phyloP scores from a whole-genome alignment of 2,888 invertebrate species.

The Buathra laborator region DNA sequence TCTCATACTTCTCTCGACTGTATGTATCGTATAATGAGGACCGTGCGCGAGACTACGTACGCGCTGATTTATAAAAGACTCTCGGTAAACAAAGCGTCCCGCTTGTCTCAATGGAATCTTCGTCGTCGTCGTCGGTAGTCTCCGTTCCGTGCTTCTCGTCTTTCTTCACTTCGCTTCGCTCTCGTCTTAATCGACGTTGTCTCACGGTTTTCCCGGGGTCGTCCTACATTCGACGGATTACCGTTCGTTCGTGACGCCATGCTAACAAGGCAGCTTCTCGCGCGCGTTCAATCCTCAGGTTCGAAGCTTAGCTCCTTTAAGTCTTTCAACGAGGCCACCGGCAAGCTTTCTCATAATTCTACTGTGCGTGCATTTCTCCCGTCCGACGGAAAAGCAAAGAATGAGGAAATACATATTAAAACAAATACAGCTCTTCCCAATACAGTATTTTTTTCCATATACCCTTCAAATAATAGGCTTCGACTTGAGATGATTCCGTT shows the following conservation, averaged over 20 bases:
- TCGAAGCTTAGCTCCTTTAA: slow-evolving; percentile 53
- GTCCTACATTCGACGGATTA: slow-evolving; percentile 49
- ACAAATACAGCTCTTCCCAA: not conserved
- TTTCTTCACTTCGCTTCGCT: slow-evolving; percentile 13
- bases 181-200: slow-evolving; percentile 23
- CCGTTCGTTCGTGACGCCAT: slow-evolving; percentile 66
- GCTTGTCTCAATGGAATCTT: slow-evolving; percentile 25
- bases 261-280: slow-evolving; percentile 63
- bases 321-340: slow-evolving; percentile 27
- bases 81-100: slow-evolving; percentile 41
- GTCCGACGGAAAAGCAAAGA: not conserved
- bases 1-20: slow-evolving; percentile 10
- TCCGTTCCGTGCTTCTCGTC: not conserved
- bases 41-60: slow-evolving; percentile 39
- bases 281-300: slow-evolving; percentile 52
- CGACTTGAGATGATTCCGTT: not conserved
- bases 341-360: slow-evolving; percentile 3
- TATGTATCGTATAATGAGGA: slow-evolving; percentile 25
- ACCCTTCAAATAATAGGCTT: not conserved
- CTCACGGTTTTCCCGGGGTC: slow-evolving; percentile 15
- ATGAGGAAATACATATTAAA: not conserved
- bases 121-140: slow-evolving; percentile 1
- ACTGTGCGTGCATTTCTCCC: slow-evolving; percentile 25
- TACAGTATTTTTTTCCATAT: not conserved
- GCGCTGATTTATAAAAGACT: slow-evolving; percentile 54